Percentiles rank a stretch among this genome's conserved stretches.
These are phyloP conservation scores for Stylophora pistillata DNA, from an alignment of 64 coral and sea anemone genomes.

Conservation along the genomic window DNA sequence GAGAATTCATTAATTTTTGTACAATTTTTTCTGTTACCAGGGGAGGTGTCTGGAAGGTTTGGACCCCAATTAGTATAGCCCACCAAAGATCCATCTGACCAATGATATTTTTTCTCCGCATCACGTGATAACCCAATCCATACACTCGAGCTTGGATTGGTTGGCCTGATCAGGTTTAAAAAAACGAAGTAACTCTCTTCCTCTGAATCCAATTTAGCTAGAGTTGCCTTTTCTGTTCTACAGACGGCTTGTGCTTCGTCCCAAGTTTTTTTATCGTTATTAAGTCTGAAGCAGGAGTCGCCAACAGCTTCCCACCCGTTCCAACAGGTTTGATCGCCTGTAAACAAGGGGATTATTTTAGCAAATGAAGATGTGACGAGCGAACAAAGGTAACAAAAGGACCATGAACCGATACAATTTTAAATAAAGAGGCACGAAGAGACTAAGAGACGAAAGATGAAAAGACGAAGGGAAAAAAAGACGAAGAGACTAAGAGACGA, in stretches of 20 bases:
- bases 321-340: conserved; percentile 36
- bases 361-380: too few relatives aligned
- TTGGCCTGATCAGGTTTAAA: conserved; percentile 14
- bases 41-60: neutral
- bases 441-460: neutral
- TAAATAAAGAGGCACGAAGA: too few relatives aligned
- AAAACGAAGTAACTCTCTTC: conserved; percentile 41
- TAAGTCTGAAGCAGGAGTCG: conserved; percentile 24
- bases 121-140: conserved; percentile 44
- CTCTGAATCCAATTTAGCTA: conserved; percentile 17
- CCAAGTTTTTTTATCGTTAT: conserved; percentile 23
- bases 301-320: conserved; percentile 1
- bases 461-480: neutral
- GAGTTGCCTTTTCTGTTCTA: neutral
- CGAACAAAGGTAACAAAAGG: too few relatives aligned
- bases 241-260: neutral
- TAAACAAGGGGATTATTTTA: neutral
- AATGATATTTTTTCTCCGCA: conserved; percentile 14
- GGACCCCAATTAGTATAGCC: conserved; percentile 25
- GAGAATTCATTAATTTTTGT: conserved; percentile 17
- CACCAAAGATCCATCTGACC: neutral
- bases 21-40: conserved; percentile 26
- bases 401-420: too few relatives aligned
- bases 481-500: neutral
- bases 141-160: conserved; percentile 23